Evolutionary conservation across 2,888 invertebrate genomes (phyloP), one percentile per base, ranked within the genome.

Genomic region (Abrostola triplasia): DNA sequence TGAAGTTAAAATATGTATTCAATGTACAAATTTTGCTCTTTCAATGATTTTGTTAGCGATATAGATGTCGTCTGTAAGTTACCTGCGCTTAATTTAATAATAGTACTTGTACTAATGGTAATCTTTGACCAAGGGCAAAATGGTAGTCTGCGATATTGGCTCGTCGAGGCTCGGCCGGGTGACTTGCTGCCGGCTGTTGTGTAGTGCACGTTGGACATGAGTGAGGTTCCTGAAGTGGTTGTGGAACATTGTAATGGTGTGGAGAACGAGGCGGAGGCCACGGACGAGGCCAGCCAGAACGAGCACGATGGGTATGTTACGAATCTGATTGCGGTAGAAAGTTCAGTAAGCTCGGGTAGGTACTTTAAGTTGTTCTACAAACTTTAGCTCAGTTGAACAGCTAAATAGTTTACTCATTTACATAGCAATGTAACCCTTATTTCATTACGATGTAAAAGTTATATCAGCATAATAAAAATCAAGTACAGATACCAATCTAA

Each of bases 51-150:
- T 64, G 13, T 63, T 64, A 59, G 58, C 36, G 50, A 49, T 59
- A 67, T 77, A 64, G 51, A 63, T 88, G 83, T 86, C 85, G 90
- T 90, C 89, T 88, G 87, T 87, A 88, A 89, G 89, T 90, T 90
- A 89, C 90, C 90, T 90, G 91, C 88, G 89, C 88, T 93, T 94
- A 94, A 94, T 94, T 93, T 94, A 94, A 94, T 94, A 94, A 94
- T 88, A 89, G 87, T 88, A 87, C 87, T 88, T 88, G 90, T 91
- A 90, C 90, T 91, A 90, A 90, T 86, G 87, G 90, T 92, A 93
- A 93, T 93, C 92, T 92, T 88, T 89, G 88, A 88, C 91, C 94
- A 94, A 94, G 94, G 94, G 92, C 92, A 87, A 83, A 85, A 85
- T 88, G 89, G 78, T 90, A 94, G 93, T 94, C 84, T 86, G 83